Base-by-base conservation (phyloP, 1,140 invertebrate species). In the Calycopis cecrops region DNA sequence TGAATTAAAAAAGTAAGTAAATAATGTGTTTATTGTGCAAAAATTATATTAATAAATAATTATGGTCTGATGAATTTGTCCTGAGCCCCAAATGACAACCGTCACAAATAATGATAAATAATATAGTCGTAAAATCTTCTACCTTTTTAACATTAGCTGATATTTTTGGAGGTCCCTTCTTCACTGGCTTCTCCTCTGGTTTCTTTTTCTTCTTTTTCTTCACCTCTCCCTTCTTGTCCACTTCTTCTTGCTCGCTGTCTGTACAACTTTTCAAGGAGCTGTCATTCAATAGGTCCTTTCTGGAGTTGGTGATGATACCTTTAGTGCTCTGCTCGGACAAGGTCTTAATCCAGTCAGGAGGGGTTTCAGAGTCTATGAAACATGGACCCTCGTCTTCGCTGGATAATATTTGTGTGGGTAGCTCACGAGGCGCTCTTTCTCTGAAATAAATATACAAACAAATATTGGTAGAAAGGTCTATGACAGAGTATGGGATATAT, bases 311-410 rank as follows among this genome's bases (percentile, higher is more conserved):
- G 9, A 81, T 75, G 40, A 77, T 51, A 0, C 79, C 79, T 1
- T 75, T 82, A 6, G 50, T 69, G 33, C 67, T 75, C 18, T 85
- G 83, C 56, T 86, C 78, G 0, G 79, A 87, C 0, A 85, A 62
- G 0, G 73, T 77, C 53, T 82, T 84, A 35, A 85, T 87, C 79
- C 81, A 87, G 21, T 57, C 70, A 0, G 55, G 58, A 4, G 84
- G 84, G 4, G 84, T 87, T 50, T 85, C 84, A 0, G 71, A 77
- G 57, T 85, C 83, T 28, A 87, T 87, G 59, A 71, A 87, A 47
- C 78, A 84, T 0, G 84, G 81, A 1, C 79, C 81, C 54, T 88
- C 87, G 48, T 88, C 87, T 65, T 88, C 85, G 57, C 85, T 88
- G 1, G 84, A 88, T 11, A 76, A 65, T 14, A 79, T 52, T 66